Evolutionary conservation across 1,140 invertebrate species (phyloP).

Genomic region (Musca vetustissima): DNA sequence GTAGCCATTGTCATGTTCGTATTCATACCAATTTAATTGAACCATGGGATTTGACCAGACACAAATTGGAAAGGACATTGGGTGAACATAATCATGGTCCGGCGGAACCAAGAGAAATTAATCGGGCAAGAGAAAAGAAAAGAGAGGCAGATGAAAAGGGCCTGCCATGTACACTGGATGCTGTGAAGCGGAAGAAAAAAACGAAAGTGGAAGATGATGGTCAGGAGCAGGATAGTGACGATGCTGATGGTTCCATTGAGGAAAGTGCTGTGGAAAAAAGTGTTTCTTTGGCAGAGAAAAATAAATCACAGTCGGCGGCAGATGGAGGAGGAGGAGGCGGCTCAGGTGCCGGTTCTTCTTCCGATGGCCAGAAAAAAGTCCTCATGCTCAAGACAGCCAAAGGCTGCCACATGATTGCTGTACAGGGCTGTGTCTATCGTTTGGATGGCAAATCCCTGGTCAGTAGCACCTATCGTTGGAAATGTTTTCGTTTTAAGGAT

Average conservation of each 20-base stretch:
- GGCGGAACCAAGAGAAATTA: slow-evolving; percentile 45
- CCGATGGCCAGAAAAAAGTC: slow-evolving; percentile 13
- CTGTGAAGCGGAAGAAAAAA: not conserved
- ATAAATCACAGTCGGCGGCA: not conserved
- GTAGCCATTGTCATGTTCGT: slow-evolving; percentile 46
- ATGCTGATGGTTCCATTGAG: not conserved
- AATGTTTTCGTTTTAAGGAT: slow-evolving; percentile 43
- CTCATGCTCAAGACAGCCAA: slow-evolving; percentile 47
- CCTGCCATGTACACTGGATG: slow-evolving; percentile 34
- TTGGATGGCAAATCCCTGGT: slow-evolving; percentile 45
- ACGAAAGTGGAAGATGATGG: not conserved
- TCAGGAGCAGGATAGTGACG: not conserved
- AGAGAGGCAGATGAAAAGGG: slow-evolving; percentile 40
- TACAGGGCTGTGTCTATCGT: slow-evolving; percentile 48
- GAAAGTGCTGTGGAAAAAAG: not conserved
- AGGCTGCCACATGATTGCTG: slow-evolving; percentile 49
- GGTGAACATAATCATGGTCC: slow-evolving; percentile 43
- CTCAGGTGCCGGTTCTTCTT: too few relatives aligned
- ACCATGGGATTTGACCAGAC: slow-evolving; percentile 35
- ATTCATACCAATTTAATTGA: slow-evolving; percentile 45
- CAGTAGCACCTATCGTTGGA: slow-evolving; percentile 44
- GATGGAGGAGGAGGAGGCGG: too few relatives aligned
- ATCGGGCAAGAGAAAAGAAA: slow-evolving; percentile 47
- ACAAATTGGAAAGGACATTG: slow-evolving; percentile 40
- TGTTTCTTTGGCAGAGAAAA: not conserved